Conservation (phyloP, 2,113 vertebrate species). For the Rhynchomys soricoides region DNA sequence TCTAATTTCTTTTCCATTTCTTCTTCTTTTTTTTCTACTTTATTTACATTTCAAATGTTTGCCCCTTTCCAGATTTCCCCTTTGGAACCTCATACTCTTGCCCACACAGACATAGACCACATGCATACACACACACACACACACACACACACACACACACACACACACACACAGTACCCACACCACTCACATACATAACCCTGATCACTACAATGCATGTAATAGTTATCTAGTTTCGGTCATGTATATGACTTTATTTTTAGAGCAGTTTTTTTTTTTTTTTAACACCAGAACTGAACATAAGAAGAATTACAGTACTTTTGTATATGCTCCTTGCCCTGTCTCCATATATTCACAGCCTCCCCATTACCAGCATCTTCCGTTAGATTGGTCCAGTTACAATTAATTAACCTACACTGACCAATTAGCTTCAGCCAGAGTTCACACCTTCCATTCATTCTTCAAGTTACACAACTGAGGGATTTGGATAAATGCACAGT, state of each 20-base stretch:
- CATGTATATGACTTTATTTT: neutral
- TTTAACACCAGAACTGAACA: neutral
- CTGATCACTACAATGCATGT: neutral
- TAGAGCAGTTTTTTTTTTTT: neutral
- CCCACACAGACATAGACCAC: neutral
- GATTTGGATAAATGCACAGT: neutral
- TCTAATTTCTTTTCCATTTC: too few species aligned
- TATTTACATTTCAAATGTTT: too few species aligned
- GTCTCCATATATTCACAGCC: too few species aligned
- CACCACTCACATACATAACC: neutral
- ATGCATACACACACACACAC: neutral
- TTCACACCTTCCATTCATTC: neutral
- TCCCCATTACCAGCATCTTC: neutral
- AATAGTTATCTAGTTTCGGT: neutral
- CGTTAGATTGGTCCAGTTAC: neutral
- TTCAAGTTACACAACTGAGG: neutral
- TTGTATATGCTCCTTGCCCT: neutral
- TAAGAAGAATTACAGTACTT: neutral
- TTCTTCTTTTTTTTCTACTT: too few species aligned
- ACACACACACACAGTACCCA: neutral
- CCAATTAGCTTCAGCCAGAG: neutral
- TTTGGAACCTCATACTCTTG: too few species aligned
- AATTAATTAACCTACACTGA: neutral
- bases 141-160: neutral
- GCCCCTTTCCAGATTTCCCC: too few species aligned